Conservation (phyloP, 1,140 invertebrate species). For the Drosophila sulfurigaster region DNA sequence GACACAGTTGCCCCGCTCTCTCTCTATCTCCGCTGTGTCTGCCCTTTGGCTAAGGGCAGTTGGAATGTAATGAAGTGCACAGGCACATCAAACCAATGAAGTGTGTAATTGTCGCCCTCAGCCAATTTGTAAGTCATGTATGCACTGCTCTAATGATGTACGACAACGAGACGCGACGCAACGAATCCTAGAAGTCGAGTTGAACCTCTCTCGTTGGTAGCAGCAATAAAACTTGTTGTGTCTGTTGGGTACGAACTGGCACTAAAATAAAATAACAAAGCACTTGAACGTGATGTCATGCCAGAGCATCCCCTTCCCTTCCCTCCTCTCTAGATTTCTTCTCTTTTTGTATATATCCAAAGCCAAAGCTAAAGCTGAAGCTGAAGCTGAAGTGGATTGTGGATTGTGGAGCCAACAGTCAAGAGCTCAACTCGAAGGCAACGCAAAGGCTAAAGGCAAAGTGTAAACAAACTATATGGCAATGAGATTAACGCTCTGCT, state of each 20-base stretch:
- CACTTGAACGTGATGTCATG: slow-evolving; percentile 55
- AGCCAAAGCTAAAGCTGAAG: neutral
- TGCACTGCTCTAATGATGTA: slow-evolving; percentile 26
- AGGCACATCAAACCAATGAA: slow-evolving; percentile 54
- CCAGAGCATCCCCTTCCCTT: neutral
- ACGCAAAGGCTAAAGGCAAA: slow-evolving; percentile 43
- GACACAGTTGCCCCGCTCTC: neutral
- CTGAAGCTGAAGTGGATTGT: neutral
- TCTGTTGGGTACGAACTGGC: slow-evolving; percentile 1
- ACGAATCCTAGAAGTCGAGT: neutral
- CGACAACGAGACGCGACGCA: neutral
- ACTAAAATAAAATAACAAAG: slow-evolving; percentile 47
- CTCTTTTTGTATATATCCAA: neutral
- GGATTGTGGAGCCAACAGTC: slow-evolving; percentile 38
- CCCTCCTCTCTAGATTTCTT: neutral
- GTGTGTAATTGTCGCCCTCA: slow-evolving; percentile 49
- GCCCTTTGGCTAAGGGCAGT: neutral
- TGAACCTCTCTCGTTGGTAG: neutral
- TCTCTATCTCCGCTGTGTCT: neutral
- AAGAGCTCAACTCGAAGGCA: slow-evolving; percentile 35
- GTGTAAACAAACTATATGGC: slow-evolving; percentile 62
- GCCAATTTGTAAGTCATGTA: slow-evolving; percentile 32
- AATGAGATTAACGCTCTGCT: slow-evolving; percentile 56
- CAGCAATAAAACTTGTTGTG: slow-evolving; percentile 36
- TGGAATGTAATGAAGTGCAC: slow-evolving; percentile 40